Evolutionary conservation across 2,797 vertebrate genomes (phyloP).

Genomic region (Staurois parvus): DNA sequence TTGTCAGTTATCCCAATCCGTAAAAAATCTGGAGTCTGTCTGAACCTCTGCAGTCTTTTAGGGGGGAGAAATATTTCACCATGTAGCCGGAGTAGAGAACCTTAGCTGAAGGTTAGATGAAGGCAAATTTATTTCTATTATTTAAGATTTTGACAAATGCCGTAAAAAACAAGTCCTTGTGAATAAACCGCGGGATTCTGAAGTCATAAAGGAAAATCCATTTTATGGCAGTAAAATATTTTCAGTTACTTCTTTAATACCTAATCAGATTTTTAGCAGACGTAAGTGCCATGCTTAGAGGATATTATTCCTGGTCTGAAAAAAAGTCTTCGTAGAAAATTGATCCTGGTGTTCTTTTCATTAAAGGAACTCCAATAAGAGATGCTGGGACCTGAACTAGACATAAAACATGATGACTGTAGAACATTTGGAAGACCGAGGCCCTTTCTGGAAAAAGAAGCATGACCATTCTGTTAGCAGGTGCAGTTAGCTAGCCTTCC

Average conservation of each 20-base stretch:
- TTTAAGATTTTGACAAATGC: conserved; percentile 28
- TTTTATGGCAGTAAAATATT: conserved; percentile 19
- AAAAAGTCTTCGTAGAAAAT: neutral
- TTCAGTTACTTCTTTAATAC: conserved; percentile 5
- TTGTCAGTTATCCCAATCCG: no score
- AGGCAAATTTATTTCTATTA: conserved; percentile 15
- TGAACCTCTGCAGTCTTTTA: conserved; percentile 2
- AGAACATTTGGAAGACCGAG: neutral
- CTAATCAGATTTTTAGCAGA: neutral
- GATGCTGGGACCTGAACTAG: neutral
- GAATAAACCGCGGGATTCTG: conserved; percentile 2
- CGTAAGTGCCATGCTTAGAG: neutral
- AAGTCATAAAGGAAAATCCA: conserved; percentile 12
- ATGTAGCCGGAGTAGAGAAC: neutral
- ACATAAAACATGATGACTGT: neutral
- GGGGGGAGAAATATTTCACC: neutral
- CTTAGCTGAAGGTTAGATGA: neutral
- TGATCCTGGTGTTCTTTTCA: neutral
- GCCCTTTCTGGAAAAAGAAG: no score
- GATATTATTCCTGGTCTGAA: neutral
- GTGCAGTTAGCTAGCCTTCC: no score
- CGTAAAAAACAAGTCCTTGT: conserved; percentile 14
- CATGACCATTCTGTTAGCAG: no score
- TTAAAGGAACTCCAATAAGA: neutral
- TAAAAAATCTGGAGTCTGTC: neutral